Conservation (phyloP, 2,888 invertebrate genomes). For the Cerastoderma edule region DNA sequence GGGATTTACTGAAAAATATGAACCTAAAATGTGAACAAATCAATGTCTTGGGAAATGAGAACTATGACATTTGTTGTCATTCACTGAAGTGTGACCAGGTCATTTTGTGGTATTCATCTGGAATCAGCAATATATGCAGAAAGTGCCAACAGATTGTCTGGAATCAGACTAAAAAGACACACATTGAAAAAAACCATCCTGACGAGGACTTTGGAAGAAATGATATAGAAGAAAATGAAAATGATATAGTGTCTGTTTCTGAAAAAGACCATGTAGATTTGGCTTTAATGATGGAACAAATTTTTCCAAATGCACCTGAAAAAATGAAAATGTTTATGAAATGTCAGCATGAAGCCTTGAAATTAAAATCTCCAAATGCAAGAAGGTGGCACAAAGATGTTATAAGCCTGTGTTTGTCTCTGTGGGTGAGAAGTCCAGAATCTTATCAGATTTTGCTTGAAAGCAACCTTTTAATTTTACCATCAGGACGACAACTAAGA, state of each 20-base stretch:
- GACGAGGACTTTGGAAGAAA: background rate
- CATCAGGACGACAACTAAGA: background rate
- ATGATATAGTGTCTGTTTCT: background rate
- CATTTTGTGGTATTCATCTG: background rate
- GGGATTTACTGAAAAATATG: no score
- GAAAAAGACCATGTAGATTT: conserved; percentile 23
- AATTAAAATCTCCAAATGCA: conserved; percentile 13
- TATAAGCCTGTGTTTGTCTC: no score
- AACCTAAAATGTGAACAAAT: background rate
- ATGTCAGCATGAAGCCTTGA: conserved; percentile 31
- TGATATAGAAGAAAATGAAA: background rate
- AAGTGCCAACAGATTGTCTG: background rate
- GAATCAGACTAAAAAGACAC: background rate
- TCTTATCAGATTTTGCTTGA: conserved; percentile 28
- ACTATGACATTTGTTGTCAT: no score
- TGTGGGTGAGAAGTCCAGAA: conserved; percentile 32
- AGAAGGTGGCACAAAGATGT: conserved; percentile 35
- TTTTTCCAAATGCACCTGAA: conserved; percentile 30
- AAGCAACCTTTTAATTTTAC: conserved; percentile 30
- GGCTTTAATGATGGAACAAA: conserved; percentile 14
- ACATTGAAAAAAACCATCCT: background rate
- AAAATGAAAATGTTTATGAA: conserved; percentile 38
- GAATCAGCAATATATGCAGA: background rate
- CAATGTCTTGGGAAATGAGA: background rate
- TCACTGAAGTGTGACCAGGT: no score